Percentiles rank a stretch among this genome's conserved stretches.
phyloP scores from a whole-genome alignment of 2,888 invertebrate genomes.

The Nesidiocoris tenuis region DNA sequence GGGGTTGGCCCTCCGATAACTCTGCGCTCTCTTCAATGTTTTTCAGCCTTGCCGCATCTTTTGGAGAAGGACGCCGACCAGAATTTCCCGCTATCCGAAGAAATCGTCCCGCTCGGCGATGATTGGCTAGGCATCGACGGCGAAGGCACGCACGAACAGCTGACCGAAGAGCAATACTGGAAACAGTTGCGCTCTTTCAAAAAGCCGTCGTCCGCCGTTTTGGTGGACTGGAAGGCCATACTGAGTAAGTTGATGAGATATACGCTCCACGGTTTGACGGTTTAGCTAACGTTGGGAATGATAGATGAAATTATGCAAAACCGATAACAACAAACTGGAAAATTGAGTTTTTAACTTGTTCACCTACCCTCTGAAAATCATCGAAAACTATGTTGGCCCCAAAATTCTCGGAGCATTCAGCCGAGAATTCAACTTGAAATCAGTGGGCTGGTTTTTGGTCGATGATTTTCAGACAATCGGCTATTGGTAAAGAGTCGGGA shows the following conservation, averaged over 20 bases:
- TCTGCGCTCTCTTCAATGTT: background rate
- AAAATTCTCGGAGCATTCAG: too few species aligned
- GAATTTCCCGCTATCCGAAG: constrained; percentile 9
- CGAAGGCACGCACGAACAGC: constrained; percentile 1
- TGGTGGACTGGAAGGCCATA: constrained; percentile 25
- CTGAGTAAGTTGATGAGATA: background rate
- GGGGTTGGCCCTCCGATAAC: background rate
- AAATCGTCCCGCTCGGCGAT: constrained; percentile 3
- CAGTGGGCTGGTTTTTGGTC: too few species aligned
- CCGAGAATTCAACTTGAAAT: too few species aligned
- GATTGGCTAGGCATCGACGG: constrained; percentile 23
- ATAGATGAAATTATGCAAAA: too few species aligned
- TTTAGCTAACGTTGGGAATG: too few species aligned
- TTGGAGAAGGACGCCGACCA: constrained; percentile 2
- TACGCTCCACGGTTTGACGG: too few species aligned
- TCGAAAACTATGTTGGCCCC: too few species aligned
- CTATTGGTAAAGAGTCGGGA: too few species aligned
- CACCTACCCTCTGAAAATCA: too few species aligned
- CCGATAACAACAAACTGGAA: too few species aligned
- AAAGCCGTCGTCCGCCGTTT: constrained; percentile 8
- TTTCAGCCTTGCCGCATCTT: constrained; percentile 16
- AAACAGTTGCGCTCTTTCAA: constrained; percentile 30
- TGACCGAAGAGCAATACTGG: constrained; percentile 29
- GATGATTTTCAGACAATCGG: too few species aligned
- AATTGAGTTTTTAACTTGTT: background rate